Conservation (phyloP, 1,140 invertebrate genomes). For the Neodiprion fabricii region DNA sequence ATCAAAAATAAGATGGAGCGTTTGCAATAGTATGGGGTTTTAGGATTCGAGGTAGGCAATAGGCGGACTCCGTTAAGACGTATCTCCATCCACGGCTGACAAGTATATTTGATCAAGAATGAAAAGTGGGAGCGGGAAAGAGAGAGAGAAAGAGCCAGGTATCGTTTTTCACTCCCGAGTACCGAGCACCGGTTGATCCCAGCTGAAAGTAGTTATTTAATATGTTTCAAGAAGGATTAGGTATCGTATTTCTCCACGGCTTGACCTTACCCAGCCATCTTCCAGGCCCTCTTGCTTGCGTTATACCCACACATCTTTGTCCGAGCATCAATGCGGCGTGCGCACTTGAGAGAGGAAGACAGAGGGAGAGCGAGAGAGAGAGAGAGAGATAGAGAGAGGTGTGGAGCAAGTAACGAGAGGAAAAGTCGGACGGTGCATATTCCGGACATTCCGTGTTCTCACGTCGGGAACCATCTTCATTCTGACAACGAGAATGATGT, state of each 20-base stretch:
- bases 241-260: slow-evolving; percentile 50
- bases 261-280: slow-evolving; percentile 29
- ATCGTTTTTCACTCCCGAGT: slow-evolving; percentile 35
- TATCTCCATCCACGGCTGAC: slow-evolving; percentile 2
- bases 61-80: background rate
- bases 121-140: slow-evolving; percentile 19
- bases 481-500: too few species aligned
- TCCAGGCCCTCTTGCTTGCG: background rate
- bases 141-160: slow-evolving; percentile 14
- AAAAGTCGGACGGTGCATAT: too few species aligned
- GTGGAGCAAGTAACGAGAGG: too few species aligned
- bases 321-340: too few species aligned
- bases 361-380: too few species aligned
- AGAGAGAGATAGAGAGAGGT: too few species aligned
- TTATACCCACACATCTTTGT: background rate
- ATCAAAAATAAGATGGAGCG: too few species aligned
- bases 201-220: slow-evolving; percentile 53
- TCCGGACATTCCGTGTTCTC: too few species aligned
- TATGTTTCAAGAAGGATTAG: slow-evolving; percentile 51
- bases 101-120: slow-evolving; percentile 13
- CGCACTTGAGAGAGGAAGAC: too few species aligned
- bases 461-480: too few species aligned
- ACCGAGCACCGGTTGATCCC: slow-evolving; percentile 13
- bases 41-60: too few species aligned
- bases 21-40: too few species aligned